phyloP scores from a whole-genome alignment of 2,797 vertebrate genomes.

The Propithecus deckenii region DNA sequence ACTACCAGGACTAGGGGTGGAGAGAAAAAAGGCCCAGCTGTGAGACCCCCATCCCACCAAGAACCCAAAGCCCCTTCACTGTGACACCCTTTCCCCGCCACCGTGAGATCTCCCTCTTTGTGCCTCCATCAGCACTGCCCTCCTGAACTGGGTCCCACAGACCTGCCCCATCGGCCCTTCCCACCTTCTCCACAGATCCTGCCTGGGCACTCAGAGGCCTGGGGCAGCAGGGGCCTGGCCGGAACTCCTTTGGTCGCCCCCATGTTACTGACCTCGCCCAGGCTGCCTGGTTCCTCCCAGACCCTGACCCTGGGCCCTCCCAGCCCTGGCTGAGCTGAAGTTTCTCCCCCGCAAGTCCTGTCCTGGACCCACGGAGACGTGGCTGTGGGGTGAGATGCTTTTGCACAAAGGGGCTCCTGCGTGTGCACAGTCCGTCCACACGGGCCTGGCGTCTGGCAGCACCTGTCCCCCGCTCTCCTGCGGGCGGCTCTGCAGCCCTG shows the following conservation, averaged over 20 bases:
- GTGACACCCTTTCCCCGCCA: neutral
- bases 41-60: neutral
- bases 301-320: neutral
- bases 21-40: too few relatives aligned
- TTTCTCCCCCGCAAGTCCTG: neutral
- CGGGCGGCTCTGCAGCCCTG: neutral
- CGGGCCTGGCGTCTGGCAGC: neutral
- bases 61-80: neutral
- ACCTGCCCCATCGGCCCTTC: neutral
- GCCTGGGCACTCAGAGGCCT: neutral
- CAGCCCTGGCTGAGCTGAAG: neutral
- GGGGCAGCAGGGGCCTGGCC: neutral
- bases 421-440: neutral
- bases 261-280: neutral
- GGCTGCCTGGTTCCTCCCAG: neutral
- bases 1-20: neutral
- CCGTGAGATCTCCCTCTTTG: neutral
- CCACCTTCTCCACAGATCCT: neutral
- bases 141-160: neutral
- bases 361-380: neutral
- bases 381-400: too few relatives aligned
- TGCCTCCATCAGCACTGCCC: neutral
- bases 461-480: neutral
- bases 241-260: neutral
- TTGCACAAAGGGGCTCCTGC: neutral